Base-by-base conservation (phyloP, 2,113 vertebrate genomes). In the Pionites leucogaster region DNA sequence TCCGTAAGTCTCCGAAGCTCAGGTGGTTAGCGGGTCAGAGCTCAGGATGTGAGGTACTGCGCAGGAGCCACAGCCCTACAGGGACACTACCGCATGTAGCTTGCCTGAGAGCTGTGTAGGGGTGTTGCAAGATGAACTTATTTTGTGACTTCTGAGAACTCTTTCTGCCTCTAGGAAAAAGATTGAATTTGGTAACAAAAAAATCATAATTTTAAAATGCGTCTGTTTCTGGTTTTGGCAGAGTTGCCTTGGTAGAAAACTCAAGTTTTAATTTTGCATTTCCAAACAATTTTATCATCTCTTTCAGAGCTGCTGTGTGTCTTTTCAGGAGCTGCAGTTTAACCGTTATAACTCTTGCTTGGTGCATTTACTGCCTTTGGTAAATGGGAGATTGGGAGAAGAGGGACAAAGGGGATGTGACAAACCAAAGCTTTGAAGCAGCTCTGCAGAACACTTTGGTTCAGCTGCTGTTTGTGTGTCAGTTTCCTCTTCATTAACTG, bases 41-140 rank as follows among this genome's bases (percentile, higher is more conserved):
- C 70, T 65, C 67, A 63, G 67, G 39, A 44, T n/a, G 4, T 4
- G 33, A 31, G 16, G 25, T 65, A 25, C 55, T 17, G 4, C 1
- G 1, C 27, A 16, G 24, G 49, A 77, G 44, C 65, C 70, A 27
- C 31, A 52, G 47, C 17, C 37, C 25, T 47, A 6, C 24, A 52
- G 69, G 15, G 28, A 20, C 17, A 28, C 31, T 27, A 39, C 28
- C 17, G 6, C 4, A 0, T 55, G 2, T 0, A 27, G 11, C 33
- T 80, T 62, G 49, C 11, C 16, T 2, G 2, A 57, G 72, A 81
- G 18, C 4, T 2, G 10, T 68, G 5, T n/a, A 9, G 29, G 24
- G 10, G 42, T 63, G 33, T 50, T 88, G 67, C 39, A 72, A 49
- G 13, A 59, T 49, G n/a, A 64, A 33, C 37, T 23, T n/a, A 4